Conservation (phyloP, 2,888 invertebrate species). For the Tipula unca region DNA sequence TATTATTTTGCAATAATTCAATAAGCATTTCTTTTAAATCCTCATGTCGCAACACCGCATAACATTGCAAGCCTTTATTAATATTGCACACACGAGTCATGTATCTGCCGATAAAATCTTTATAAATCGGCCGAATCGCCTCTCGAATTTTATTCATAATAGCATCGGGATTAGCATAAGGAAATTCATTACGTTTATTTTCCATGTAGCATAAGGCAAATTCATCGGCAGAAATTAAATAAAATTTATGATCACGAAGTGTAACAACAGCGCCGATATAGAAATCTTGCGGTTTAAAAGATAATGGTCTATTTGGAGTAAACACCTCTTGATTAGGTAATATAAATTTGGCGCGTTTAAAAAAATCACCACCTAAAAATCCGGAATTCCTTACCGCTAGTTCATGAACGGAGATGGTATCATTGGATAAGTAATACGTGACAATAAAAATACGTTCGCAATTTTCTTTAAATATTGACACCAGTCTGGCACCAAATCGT, state of each 20-base stretch:
- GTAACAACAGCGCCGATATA: constrained; percentile 73
- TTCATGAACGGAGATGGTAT: constrained; percentile 77
- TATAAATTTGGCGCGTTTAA: constrained; percentile 58
- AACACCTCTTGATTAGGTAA: constrained; percentile 66
- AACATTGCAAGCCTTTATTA: constrained; percentile 42
- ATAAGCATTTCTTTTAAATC: constrained; percentile 50
- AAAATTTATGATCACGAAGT: constrained; percentile 69
- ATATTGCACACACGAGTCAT: constrained; percentile 40
- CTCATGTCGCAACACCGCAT: constrained; percentile 42
- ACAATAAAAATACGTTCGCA: constrained; percentile 66
- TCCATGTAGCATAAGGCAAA: constrained; percentile 86
- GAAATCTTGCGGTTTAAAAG: constrained; percentile 72
- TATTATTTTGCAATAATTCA: constrained; percentile 55
- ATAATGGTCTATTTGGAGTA: constrained; percentile 60
- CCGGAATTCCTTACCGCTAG: constrained; percentile 65
- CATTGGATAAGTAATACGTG: constrained; percentile 71
- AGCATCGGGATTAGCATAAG: constrained; percentile 59
- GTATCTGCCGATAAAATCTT: constrained; percentile 66
- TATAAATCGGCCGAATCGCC: constrained; percentile 59
- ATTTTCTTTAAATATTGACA: constrained; percentile 60
- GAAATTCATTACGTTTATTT: constrained; percentile 48
- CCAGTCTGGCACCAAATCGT: constrained; percentile 68
- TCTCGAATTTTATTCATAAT: constrained; percentile 68
- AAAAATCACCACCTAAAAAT: constrained; percentile 54
- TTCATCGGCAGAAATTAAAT: constrained; percentile 73